Conservation (phyloP, 2,113 vertebrate species). For the Crotalus viridis region DNA sequence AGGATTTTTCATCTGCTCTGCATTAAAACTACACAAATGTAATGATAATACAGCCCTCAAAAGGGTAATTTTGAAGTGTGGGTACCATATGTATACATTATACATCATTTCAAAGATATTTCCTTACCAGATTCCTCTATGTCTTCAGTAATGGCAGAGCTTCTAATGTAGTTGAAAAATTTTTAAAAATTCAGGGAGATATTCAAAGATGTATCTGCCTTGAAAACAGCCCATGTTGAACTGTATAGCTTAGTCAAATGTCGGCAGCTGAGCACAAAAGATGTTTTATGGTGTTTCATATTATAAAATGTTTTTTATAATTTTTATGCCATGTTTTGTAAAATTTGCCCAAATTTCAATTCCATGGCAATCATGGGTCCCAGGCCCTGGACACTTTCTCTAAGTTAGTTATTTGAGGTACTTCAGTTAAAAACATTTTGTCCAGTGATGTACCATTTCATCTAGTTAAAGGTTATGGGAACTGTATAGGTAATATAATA, state of each 20-base stretch:
- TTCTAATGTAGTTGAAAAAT: neutral
- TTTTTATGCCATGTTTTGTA: neutral
- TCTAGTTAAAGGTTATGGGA: neutral
- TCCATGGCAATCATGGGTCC: neutral
- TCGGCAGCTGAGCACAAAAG: neutral
- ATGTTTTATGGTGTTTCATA: neutral
- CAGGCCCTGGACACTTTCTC: neutral
- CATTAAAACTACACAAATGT: too few species aligned
- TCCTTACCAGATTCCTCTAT: neutral
- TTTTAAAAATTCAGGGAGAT: neutral
- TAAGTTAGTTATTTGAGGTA: neutral
- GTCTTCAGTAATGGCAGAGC: neutral
- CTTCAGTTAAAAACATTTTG: neutral
- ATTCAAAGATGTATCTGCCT: neutral
- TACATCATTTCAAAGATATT: neutral
- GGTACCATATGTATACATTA: too few species aligned
- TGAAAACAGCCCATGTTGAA: neutral
- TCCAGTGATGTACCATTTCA: neutral
- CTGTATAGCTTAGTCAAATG: neutral
- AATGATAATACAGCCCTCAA: too few species aligned
- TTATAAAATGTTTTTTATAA: neutral
- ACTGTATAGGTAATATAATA: neutral
- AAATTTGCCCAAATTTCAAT: neutral
- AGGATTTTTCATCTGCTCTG: too few species aligned
- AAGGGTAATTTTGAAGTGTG: too few species aligned